Percentiles rank a stretch among this genome's conserved stretches.
Conservation (phyloP, 2,888 invertebrate genomes). For the Ischnus inquisitorius region DNA sequence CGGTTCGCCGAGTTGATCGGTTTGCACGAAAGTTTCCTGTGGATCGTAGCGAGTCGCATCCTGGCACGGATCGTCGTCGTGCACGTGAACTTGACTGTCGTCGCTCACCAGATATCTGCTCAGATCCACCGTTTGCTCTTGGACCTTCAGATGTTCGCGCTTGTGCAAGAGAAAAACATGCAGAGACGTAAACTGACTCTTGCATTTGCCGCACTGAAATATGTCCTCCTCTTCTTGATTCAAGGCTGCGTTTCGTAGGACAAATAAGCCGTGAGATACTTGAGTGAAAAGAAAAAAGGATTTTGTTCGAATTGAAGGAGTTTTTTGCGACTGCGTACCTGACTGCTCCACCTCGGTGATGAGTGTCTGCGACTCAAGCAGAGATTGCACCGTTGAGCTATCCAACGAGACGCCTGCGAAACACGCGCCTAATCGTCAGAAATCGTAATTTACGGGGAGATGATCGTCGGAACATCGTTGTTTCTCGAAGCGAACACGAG, state of each 20-base stretch:
- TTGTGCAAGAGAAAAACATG: slow-evolving; percentile 89
- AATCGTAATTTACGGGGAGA: slow-evolving; percentile 7
- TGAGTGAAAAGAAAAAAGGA: background rate
- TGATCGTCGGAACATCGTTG: background rate
- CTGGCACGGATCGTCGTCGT: slow-evolving; percentile 76
- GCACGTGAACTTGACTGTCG: slow-evolving; percentile 75
- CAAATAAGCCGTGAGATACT: background rate
- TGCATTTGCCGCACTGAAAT: slow-evolving; percentile 90
- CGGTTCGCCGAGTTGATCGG: slow-evolving; percentile 79
- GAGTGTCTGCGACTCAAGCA: slow-evolving; percentile 81
- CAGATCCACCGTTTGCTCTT: slow-evolving; percentile 82
- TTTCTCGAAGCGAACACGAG: slow-evolving; percentile 11
- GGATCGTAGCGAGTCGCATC: slow-evolving; percentile 79
- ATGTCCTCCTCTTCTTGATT: slow-evolving; percentile 88
- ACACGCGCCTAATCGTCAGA: slow-evolving; percentile 22
- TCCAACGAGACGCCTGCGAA: slow-evolving; percentile 81
- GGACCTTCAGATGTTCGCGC: slow-evolving; percentile 83
- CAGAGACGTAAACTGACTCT: slow-evolving; percentile 88
- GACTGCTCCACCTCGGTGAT: slow-evolving; percentile 83
- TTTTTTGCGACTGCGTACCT: slow-evolving; percentile 74
- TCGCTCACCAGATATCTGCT: slow-evolving; percentile 81
- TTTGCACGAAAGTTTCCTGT: slow-evolving; percentile 79
- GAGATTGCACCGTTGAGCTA: slow-evolving; percentile 82
- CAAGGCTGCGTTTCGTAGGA: slow-evolving; percentile 74
- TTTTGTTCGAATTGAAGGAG: background rate